Conservation (phyloP, 2,888 invertebrate species). For the Caenorhabditis sp. region DNA sequence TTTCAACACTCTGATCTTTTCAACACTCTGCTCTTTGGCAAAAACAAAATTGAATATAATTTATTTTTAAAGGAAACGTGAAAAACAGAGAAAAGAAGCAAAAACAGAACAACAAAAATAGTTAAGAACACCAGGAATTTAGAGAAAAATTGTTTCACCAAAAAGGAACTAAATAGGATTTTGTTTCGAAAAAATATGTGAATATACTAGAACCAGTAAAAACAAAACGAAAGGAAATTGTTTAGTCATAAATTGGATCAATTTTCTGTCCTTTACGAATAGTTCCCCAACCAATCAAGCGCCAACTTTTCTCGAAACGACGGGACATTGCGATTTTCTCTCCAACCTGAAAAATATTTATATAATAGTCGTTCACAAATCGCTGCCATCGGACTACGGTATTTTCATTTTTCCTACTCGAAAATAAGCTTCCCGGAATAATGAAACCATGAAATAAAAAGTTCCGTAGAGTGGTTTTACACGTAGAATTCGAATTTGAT, state of each 20-base stretch:
- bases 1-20: background rate
- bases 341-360: conserved; percentile 75
- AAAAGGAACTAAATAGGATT: background rate
- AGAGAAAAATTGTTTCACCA: background rate
- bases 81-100: conserved; percentile 1
- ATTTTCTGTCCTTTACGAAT: conserved; percentile 96
- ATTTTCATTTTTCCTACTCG: too few species aligned
- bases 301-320: conserved; percentile 99
- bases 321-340: conserved; percentile 99
- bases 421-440: too few species aligned
- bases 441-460: too few species aligned
- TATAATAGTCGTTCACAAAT: too few species aligned
- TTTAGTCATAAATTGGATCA: conserved; percentile 77
- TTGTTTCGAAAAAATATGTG: background rate
- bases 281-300: conserved; percentile 99
- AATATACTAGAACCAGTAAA: conserved; percentile 25
- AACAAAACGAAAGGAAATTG: conserved; percentile 2
- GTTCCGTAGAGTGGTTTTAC: too few species aligned
- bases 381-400: too few species aligned
- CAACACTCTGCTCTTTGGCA: background rate
- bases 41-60: conserved; percentile 6
- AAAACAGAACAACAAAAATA: background rate
- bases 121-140: background rate
- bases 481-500: too few species aligned
- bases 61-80: background rate